Percentiles rank a stretch among this genome's conserved stretches.
Conservation (phyloP, 2,888 invertebrate genomes). For the Phengaris alcon region DNA sequence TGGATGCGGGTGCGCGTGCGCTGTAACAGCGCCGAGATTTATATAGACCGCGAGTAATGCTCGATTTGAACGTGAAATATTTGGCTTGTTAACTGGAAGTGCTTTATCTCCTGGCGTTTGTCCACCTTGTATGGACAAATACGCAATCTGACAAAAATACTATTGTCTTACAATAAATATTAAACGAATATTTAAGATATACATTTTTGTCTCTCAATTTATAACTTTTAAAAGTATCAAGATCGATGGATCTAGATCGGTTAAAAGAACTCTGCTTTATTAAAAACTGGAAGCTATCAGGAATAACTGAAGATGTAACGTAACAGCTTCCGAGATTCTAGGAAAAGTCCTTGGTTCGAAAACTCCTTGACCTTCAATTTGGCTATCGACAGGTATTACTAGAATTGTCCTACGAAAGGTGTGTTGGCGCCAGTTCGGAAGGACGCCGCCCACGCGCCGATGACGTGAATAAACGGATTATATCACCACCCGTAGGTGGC, state of each 20-base stretch:
- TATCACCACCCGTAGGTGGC: slow-evolving; percentile 76
- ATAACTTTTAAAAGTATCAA: too few relatives aligned
- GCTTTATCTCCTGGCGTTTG: slow-evolving; percentile 24
- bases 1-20: slow-evolving; percentile 58
- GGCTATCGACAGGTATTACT: background rate
- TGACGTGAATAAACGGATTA: slow-evolving; percentile 64
- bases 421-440: slow-evolving; percentile 56
- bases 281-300: too few relatives aligned
- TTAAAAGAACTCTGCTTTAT: too few relatives aligned
- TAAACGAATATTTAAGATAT: background rate
- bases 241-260: too few relatives aligned
- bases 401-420: slow-evolving; percentile 35
- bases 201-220: background rate
- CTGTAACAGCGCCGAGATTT: slow-evolving; percentile 44
- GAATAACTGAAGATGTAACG: too few relatives aligned
- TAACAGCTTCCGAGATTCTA: too few relatives aligned
- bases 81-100: slow-evolving; percentile 31
- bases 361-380: background rate
- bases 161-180: background rate
- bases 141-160: slow-evolving; percentile 11
- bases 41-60: slow-evolving; percentile 33
- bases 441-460: slow-evolving; percentile 67
- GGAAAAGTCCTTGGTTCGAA: too few relatives aligned
- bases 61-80: slow-evolving; percentile 34
- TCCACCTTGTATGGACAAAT: slow-evolving; percentile 9